Evolutionary conservation across 2,797 vertebrate species (phyloP).

Genomic region (Alfaro cultratus): DNA sequence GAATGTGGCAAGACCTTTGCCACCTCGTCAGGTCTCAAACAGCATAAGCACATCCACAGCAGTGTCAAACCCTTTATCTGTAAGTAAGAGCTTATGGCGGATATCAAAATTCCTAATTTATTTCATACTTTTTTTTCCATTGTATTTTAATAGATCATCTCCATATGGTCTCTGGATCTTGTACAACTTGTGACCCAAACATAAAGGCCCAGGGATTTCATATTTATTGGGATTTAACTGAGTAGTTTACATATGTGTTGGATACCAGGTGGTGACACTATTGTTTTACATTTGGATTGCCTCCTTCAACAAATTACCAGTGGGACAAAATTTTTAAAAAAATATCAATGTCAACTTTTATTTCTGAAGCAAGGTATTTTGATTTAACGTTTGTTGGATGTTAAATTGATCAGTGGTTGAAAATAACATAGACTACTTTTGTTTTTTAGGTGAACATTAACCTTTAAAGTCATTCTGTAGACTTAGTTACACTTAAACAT

Average conservation of each 20-base stretch:
- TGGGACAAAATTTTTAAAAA: neutral
- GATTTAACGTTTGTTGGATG: neutral
- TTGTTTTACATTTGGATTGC: neutral
- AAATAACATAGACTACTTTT: neutral
- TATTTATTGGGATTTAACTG: neutral
- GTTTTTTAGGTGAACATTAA: neutral
- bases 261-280: neutral
- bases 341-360: neutral
- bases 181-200: neutral
- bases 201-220: neutral
- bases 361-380: neutral
- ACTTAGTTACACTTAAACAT: neutral
- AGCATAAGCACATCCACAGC: constrained; percentile 99
- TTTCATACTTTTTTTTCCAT: neutral
- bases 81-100: constrained; percentile 83
- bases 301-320: neutral
- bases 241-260: neutral
- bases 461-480: neutral
- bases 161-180: neutral
- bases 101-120: neutral
- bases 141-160: neutral
- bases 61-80: constrained; percentile 99
- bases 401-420: neutral
- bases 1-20: constrained; percentile 99
- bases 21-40: constrained; percentile 98